A percentile compares a stretch with the other conserved stretches of the same genome.
phyloP scores from a whole-genome alignment of 1,140 invertebrate species.

The Dinothrombium tinctorium region DNA sequence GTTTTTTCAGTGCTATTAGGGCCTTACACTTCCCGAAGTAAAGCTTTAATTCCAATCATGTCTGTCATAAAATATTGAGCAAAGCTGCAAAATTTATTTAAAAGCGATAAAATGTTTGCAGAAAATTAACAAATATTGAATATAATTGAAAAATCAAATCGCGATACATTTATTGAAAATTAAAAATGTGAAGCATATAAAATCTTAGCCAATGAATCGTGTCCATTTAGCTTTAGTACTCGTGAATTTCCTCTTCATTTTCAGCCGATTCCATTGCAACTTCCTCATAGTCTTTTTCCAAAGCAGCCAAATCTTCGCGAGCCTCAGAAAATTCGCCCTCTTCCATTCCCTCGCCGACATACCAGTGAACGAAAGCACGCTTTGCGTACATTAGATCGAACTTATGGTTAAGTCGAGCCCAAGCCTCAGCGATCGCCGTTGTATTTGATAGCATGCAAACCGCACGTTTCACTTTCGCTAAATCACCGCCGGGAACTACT shows the following conservation, averaged over 20 bases:
- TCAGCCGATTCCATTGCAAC: conserved; percentile 34
- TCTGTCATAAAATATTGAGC: too few species aligned
- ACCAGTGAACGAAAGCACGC: conserved; percentile 28
- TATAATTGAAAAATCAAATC: too few species aligned
- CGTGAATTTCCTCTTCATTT: conserved; percentile 21
- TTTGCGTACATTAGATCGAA: conserved; percentile 35
- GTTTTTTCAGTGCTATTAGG: too few species aligned
- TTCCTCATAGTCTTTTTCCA: conserved; percentile 39
- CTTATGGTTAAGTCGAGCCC: conserved; percentile 32
- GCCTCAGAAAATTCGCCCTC: conserved; percentile 22
- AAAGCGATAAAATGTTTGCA: too few species aligned
- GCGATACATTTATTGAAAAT: too few species aligned
- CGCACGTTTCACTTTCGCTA: conserved; percentile 57
- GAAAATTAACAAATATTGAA: too few species aligned
- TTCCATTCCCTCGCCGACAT: conserved; percentile 20
- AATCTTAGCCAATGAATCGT: too few species aligned
- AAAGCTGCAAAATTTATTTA: too few species aligned
- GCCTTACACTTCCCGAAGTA: too few species aligned
- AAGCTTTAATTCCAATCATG: too few species aligned
- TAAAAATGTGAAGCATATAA: too few species aligned
- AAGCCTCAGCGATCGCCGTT: conserved; percentile 46
- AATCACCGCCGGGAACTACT: conserved; percentile 53
- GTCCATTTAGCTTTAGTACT: too few species aligned
- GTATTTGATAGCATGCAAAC: conserved; percentile 51
- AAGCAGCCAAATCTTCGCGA: conserved; percentile 39